Evolutionary conservation across 2,888 invertebrate genomes (phyloP).

Genomic region (Priocnemis perturbator): DNA sequence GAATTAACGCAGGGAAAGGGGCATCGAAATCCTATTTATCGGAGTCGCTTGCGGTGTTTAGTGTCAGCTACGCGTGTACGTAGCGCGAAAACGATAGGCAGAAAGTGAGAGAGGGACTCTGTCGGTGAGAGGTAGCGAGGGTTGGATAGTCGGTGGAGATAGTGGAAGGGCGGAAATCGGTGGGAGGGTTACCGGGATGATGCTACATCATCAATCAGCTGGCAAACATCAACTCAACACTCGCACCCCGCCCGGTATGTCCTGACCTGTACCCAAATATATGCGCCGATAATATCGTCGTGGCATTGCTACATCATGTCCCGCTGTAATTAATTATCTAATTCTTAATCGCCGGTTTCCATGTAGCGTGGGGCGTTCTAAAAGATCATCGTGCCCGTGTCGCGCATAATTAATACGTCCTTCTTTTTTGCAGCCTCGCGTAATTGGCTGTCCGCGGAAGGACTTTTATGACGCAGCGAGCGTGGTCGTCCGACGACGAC

Average conservation of each 20-base stretch:
- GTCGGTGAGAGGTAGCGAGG: not conserved
- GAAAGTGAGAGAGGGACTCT: conserved; percentile 33
- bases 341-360: conserved; percentile 55
- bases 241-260: conserved; percentile 60
- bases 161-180: conserved; percentile 57
- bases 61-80: conserved; percentile 9
- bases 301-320: conserved; percentile 65
- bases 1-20: conserved; percentile 45
- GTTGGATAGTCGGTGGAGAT: conserved; percentile 36
- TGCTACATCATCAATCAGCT: conserved; percentile 74
- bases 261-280: conserved; percentile 61
- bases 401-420: no score
- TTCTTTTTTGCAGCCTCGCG: no score
- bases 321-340: conserved; percentile 64
- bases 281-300: conserved; percentile 64
- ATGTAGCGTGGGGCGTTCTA: conserved; percentile 19
- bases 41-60: conserved; percentile 38
- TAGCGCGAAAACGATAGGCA: conserved; percentile 27
- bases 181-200: conserved; percentile 65
- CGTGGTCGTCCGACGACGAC: no score
- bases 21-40: conserved; percentile 49
- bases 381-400: conserved; percentile 1
- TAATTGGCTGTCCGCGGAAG: no score
- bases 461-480: no score
- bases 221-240: conserved; percentile 74